phyloP scores from a whole-genome alignment of 2,797 vertebrate species.

The Semotilus atromaculatus region DNA sequence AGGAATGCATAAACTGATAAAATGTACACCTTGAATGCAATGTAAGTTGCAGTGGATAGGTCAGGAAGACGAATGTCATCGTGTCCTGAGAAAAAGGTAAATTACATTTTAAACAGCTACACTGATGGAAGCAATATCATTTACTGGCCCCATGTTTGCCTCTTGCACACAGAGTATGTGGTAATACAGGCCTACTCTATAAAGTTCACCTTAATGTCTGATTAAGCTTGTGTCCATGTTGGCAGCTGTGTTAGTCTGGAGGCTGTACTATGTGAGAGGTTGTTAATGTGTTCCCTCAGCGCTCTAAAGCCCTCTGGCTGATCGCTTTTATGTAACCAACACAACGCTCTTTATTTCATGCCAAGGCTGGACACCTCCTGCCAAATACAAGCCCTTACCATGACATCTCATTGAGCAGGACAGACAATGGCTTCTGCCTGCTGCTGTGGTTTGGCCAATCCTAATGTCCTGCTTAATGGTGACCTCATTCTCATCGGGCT shows the following conservation, averaged over 20 bases:
- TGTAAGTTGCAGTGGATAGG: too few species aligned
- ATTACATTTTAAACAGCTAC: neutral
- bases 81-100: neutral
- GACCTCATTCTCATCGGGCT: slow-evolving; percentile 13
- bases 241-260: slow-evolving; percentile 4
- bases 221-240: neutral
- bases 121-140: neutral
- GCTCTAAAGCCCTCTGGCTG: neutral
- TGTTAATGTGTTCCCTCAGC: slow-evolving; percentile 1
- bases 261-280: neutral
- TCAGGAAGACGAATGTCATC: neutral
- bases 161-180: neutral
- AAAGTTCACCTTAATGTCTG: neutral
- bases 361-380: slow-evolving; percentile 23
- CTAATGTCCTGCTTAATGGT: neutral
- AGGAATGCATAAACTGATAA: neutral
- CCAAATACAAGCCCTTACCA: slow-evolving; percentile 16
- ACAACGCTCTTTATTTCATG: neutral
- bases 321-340: slow-evolving; percentile 35
- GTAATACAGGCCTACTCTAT: neutral
- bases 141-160: neutral
- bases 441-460: neutral
- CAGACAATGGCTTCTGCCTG: slow-evolving; percentile 16
- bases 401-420: slow-evolving; percentile 24
- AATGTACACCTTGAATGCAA: neutral